Evolutionary conservation across 2,113 vertebrate genomes (phyloP), one percentile per base, ranked within the genome.

Genomic region (Tauraco erythrolophus): DNA sequence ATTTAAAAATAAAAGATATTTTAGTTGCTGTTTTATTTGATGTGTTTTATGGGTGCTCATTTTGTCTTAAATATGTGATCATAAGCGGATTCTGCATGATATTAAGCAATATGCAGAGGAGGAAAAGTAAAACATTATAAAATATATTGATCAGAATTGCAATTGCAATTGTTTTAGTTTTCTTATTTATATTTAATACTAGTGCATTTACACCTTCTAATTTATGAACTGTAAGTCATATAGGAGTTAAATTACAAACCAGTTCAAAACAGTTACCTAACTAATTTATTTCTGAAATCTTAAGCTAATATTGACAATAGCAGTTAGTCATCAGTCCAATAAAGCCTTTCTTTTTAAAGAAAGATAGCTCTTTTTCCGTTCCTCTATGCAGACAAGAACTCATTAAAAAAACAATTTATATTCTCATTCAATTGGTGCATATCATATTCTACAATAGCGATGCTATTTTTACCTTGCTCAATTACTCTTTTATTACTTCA

Each of bases 211-310:
- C 14, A 64, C 11, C 19, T 61, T 89, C 60, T 82, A 21, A 72
- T 89, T 95, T 88, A 88, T 75, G 64, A 77, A 74, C 11, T 18
- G 10, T 68, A 70, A 61, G 13, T 91, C 37, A 95, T 28, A 35
- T 13, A 33, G 71, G 23, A 89, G 31, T 7, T 69, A 91, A 88
- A 95, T 65, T 80, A 79, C 33, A 93, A n/a, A n/a, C n/a, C n/a
- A n/a, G n/a, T n/a, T 41, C 21, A 82, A 58, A 66, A 79, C 1
- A 23, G 22, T 53, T 71, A 60, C 5, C 39, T 65, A 45, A 5
- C 3, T 94, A 90, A 75, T 79, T 85, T 89, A 71, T 69, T 84
- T 88, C 75, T 81, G 33, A 89, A 50, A 77, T 78, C 88, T 97
- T 82, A 92, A 77, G 48, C 19, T 85, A 78, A 90, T 90, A 69